Conservation (phyloP, 1,140 invertebrate genomes). For the Argopecten irradians region DNA sequence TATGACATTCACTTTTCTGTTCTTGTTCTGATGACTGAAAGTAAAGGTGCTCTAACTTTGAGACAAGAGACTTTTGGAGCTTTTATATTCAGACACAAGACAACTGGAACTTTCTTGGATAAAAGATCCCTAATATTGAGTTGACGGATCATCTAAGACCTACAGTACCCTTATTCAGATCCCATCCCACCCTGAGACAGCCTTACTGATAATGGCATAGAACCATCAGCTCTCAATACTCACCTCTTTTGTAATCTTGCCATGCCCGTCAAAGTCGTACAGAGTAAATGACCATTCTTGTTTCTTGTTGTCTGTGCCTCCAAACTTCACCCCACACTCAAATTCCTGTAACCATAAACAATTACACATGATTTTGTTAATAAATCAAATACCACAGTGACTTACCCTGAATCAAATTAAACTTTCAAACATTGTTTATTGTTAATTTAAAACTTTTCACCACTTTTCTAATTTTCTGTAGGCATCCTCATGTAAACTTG, state of each 20-base stretch:
- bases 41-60: no score
- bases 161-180: neutral
- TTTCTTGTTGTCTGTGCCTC: constrained; percentile 85
- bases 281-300: constrained; percentile 94
- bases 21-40: no score
- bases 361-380: constrained; percentile 18
- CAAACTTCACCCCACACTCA: constrained; percentile 91
- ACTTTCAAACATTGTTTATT: no score
- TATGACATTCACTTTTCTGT: no score
- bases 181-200: no score
- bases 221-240: constrained; percentile 69
- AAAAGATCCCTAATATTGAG: neutral
- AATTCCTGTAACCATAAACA: constrained; percentile 77
- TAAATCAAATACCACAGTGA: neutral
- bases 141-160: neutral
- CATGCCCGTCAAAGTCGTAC: constrained; percentile 93
- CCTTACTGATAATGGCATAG: no score
- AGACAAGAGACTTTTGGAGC: no score
- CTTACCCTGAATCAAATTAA: neutral
- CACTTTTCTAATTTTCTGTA: no score
- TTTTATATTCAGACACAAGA: no score
- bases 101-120: no score
- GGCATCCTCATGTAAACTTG: no score
- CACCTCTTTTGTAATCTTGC: constrained; percentile 94
- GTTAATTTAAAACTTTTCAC: no score